phyloP scores from a whole-genome alignment of 2,797 vertebrate species.

The Chanos chanos region DNA sequence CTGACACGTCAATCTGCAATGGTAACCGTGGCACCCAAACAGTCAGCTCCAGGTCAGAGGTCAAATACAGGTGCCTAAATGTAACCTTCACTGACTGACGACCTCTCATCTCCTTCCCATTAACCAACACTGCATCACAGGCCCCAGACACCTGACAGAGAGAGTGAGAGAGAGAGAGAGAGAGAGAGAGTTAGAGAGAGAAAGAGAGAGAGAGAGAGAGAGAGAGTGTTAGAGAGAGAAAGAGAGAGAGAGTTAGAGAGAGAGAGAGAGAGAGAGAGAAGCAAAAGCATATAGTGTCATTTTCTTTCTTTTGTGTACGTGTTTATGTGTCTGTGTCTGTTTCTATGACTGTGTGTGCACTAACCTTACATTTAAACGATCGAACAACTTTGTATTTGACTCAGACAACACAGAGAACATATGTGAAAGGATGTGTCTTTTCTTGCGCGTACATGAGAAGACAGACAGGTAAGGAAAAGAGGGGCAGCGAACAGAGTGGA shows the following conservation, averaged over 20 bases:
- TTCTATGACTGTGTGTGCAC: too few species aligned
- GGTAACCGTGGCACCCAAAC: constrained; percentile 91
- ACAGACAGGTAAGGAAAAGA: too few species aligned
- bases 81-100: constrained; percentile 84
- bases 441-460: too few species aligned
- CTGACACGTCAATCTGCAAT: constrained; percentile 91
- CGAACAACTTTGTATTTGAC: too few species aligned
- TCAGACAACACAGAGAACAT: not conserved
- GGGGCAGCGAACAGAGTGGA: too few species aligned
- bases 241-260: too few species aligned
- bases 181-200: constrained; percentile 7
- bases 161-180: not conserved
- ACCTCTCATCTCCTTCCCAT: constrained; percentile 93
- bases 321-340: not conserved
- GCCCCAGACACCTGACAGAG: constrained; percentile 76
- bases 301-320: not conserved
- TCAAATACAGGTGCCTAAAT: constrained; percentile 92
- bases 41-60: constrained; percentile 83
- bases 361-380: too few species aligned
- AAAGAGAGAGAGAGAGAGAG: not conserved
- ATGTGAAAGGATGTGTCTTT: too few species aligned
- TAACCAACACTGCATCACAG: constrained; percentile 87
- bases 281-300: not conserved
- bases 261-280: not conserved
- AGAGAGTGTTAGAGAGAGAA: not conserved